Evolutionary conservation across 2,797 vertebrate species (phyloP).

Genomic region (Momotus momota): DNA sequence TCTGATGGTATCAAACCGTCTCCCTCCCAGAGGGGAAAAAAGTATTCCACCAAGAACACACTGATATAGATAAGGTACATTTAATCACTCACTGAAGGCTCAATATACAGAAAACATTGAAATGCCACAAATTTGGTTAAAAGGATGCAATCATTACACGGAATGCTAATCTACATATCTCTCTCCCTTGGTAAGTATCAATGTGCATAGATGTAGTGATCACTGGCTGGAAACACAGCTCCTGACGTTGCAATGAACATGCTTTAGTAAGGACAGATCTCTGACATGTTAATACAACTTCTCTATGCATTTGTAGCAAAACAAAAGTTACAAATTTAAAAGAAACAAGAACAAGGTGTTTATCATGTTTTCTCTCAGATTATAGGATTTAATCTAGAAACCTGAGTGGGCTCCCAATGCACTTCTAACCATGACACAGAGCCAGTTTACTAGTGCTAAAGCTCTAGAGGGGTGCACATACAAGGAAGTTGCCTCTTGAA

Average conservation of each 20-base stretch:
- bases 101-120: constrained; percentile 11
- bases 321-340: neutral
- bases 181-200: neutral
- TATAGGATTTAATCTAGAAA: neutral
- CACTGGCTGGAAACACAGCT: neutral
- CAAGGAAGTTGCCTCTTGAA: neutral
- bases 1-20: neutral
- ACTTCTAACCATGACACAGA: neutral
- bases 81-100: constrained; percentile 34
- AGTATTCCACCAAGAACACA: neutral
- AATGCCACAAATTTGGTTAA: neutral
- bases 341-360: neutral
- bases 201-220: neutral
- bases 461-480: neutral
- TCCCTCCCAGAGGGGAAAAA: neutral
- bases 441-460: neutral
- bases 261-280: neutral
- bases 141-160: neutral
- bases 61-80: constrained; percentile 1
- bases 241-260: neutral
- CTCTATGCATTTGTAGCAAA: neutral
- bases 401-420: neutral
- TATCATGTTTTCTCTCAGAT: neutral
- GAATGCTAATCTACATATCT: neutral
- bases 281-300: neutral